Conservation (phyloP, 2,113 vertebrate species). For the Ginglymostoma cirratum region DNA sequence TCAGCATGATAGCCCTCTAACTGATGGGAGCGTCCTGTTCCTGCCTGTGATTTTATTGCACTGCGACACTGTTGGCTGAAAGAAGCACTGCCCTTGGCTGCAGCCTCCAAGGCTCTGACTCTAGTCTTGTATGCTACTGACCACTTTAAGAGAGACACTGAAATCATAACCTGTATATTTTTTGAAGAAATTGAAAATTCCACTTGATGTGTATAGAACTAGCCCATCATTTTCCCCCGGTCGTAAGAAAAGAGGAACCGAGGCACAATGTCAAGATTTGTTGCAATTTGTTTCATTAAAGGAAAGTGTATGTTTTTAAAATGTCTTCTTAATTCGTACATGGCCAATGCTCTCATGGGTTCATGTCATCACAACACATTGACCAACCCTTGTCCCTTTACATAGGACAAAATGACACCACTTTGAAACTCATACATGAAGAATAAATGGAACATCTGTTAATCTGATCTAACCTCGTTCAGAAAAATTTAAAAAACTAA, state of each 20-base stretch:
- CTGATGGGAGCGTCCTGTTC: slow-evolving; percentile 2
- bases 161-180: slow-evolving; percentile 49
- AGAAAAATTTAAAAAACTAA: neutral
- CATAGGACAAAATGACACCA: neutral
- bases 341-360: neutral
- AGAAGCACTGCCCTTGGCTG: slow-evolving; percentile 47
- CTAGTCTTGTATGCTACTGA: slow-evolving; percentile 60
- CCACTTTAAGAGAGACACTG: slow-evolving; percentile 49
- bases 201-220: neutral
- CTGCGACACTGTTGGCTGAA: slow-evolving; percentile 41
- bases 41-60: neutral
- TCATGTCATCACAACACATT: neutral
- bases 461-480: neutral
- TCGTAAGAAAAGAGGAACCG: neutral
- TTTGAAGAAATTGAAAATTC: slow-evolving; percentile 20
- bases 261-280: neutral
- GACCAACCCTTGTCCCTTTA: neutral
- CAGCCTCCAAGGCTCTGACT: slow-evolving; percentile 43
- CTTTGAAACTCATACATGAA: neutral
- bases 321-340: neutral
- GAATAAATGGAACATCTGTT: neutral
- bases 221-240: neutral
- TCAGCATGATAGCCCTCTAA: slow-evolving; percentile 59
- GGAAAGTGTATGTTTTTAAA: neutral
- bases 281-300: neutral